Conservation (phyloP, 2,888 invertebrate genomes). For the Coremacera marginata region DNA sequence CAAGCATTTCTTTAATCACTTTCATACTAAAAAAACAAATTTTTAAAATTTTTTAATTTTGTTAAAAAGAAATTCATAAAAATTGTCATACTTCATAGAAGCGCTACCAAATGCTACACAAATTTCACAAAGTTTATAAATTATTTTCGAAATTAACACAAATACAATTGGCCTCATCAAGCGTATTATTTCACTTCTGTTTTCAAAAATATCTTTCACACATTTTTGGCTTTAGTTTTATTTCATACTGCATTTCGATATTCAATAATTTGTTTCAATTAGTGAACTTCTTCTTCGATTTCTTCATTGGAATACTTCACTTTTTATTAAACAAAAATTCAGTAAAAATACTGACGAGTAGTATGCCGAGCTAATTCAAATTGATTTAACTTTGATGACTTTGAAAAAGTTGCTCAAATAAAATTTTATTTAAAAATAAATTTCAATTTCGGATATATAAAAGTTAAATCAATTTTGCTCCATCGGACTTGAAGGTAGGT, state of each 20-base stretch:
- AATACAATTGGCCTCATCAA: background rate
- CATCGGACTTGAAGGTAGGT: constrained; percentile 42
- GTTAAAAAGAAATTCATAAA: background rate
- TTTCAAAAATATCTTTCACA: background rate
- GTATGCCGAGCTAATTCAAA: constrained; percentile 11
- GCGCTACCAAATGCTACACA: background rate
- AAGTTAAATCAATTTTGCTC: constrained; percentile 44
- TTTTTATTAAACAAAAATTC: constrained; percentile 1
- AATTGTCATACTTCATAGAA: background rate
- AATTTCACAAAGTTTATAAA: background rate
- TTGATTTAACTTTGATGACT: constrained; percentile 31
- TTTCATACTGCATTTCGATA: constrained; percentile 19
- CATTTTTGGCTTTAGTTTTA: background rate
- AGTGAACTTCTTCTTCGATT: constrained; percentile 25
- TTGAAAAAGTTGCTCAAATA: background rate
- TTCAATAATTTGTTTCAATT: constrained; percentile 17
- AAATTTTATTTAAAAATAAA: too few species aligned
- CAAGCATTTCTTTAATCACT: background rate
- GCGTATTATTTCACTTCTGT: background rate
- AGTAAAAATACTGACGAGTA: background rate
- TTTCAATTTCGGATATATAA: background rate
- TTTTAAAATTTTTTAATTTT: background rate
- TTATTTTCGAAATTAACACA: background rate
- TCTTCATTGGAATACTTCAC: constrained; percentile 21
- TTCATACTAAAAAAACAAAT: background rate